Evolutionary conservation across 2,797 vertebrate species (phyloP).

Genomic region (Scleropages formosus): DNA sequence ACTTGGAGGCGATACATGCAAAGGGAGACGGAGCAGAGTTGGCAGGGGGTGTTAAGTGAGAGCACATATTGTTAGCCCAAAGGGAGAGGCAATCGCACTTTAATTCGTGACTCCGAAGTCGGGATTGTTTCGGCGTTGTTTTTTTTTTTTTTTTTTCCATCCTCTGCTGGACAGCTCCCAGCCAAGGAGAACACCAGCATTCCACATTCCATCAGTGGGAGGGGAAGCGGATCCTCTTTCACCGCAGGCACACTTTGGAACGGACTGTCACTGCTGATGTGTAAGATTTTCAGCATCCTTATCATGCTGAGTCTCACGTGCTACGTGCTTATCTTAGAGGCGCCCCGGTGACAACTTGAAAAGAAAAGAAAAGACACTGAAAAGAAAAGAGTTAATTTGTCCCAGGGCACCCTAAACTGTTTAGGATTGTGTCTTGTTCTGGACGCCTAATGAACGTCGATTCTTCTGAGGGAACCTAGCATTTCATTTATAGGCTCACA

Average conservation of each 20-base stretch:
- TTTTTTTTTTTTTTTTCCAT: constrained; percentile 43
- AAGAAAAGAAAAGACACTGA: too few species aligned
- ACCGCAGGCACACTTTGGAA: constrained; percentile 38
- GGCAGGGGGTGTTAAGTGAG: constrained; percentile 39
- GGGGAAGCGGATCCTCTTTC: constrained; percentile 58
- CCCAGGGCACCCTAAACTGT: too few species aligned
- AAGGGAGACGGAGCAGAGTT: constrained; percentile 36
- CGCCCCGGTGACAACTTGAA: too few species aligned
- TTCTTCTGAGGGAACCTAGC: too few species aligned
- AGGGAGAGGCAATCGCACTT: constrained; percentile 53
- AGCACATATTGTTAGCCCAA: constrained; percentile 52
- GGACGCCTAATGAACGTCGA: too few species aligned
- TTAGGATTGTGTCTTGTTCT: too few species aligned
- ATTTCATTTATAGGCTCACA: too few species aligned
- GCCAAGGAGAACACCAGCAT: constrained; percentile 56
- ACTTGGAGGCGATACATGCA: not conserved
- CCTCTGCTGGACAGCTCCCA: constrained; percentile 39
- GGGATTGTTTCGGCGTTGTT: constrained; percentile 59
- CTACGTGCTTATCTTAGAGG: too few species aligned
- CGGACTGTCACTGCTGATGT: constrained; percentile 40
- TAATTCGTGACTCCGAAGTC: constrained; percentile 56
- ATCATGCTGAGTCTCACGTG: constrained; percentile 2
- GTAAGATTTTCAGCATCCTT: constrained; percentile 40
- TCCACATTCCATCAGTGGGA: constrained; percentile 67
- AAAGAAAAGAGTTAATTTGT: too few species aligned